Percentiles rank a stretch among this genome's conserved stretches.
Evolutionary conservation across 2,113 vertebrate genomes (phyloP).

Genomic region (Antechinus flavipes): DNA sequence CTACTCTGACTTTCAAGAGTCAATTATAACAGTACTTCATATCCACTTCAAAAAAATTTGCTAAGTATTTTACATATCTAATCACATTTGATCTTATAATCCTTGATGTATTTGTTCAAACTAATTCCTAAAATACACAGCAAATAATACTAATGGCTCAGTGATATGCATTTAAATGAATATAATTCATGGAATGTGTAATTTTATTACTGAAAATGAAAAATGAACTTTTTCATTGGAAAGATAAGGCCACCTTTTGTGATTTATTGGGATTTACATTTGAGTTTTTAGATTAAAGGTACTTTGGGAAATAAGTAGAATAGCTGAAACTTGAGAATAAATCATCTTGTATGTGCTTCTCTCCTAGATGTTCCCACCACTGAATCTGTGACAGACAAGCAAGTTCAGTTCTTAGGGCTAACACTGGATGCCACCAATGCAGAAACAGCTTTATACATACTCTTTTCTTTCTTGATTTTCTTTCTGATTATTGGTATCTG

Average conservation of each 20-base stretch:
- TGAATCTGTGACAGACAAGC: neutral
- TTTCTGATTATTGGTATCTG: slow-evolving; percentile 66
- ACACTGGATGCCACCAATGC: slow-evolving; percentile 81
- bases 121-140: neutral
- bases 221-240: neutral
- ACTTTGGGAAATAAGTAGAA: neutral
- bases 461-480: slow-evolving; percentile 84
- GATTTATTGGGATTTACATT: neutral
- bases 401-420: slow-evolving; percentile 89
- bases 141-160: neutral
- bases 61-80: neutral
- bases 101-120: neutral
- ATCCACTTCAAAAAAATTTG: neutral
- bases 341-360: neutral
- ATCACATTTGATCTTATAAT: neutral
- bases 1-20: neutral
- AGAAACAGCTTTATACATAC: slow-evolving; percentile 85
- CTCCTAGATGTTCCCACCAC: slow-evolving; percentile 52
- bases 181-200: neutral
- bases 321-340: neutral
- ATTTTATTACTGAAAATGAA: neutral
- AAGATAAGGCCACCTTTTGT: neutral
- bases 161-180: neutral
- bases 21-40: neutral
- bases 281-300: neutral